Evolutionary conservation across 2,113 vertebrate genomes (phyloP).

Genomic region (Ovibos moschatus): DNA sequence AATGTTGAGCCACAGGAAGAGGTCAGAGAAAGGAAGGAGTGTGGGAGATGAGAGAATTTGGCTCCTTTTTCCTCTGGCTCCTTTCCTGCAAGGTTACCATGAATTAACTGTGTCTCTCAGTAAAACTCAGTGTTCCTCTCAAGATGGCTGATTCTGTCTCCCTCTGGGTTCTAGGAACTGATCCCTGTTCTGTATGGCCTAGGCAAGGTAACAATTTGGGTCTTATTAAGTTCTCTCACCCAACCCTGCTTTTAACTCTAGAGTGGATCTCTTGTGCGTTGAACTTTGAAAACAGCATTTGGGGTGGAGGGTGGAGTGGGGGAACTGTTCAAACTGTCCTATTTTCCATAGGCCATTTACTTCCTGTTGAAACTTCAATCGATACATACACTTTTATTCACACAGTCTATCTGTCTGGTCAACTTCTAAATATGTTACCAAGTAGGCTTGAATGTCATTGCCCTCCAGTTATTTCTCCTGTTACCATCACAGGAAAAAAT

Average conservation of each 20-base stretch:
- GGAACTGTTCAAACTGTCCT: not conserved
- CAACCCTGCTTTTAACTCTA: not conserved
- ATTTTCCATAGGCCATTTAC: not conserved
- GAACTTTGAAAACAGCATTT: slow-evolving; percentile 22
- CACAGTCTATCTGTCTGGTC: not conserved
- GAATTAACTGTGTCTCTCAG: not conserved
- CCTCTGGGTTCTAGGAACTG: not conserved
- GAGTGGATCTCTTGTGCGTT: not conserved
- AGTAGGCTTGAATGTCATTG: not conserved
- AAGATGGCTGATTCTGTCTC: not conserved
- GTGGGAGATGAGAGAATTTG: not conserved
- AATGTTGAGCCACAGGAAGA: not conserved
- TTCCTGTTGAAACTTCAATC: not conserved
- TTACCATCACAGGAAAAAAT: not conserved
- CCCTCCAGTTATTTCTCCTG: not conserved
- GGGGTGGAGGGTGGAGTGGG: not conserved
- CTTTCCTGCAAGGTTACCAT: not conserved
- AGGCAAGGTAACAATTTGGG: not conserved
- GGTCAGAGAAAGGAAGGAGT: not conserved
- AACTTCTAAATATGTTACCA: not conserved
- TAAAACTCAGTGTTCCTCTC: not conserved
- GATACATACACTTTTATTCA: not conserved
- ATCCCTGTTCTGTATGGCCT: not conserved
- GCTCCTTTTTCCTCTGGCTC: not conserved
- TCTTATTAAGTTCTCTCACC: not conserved